These are phyloP conservation scores for Bombylius discolor DNA, from an alignment of 2,888 invertebrate genomes.

Conservation along the genomic window DNA sequence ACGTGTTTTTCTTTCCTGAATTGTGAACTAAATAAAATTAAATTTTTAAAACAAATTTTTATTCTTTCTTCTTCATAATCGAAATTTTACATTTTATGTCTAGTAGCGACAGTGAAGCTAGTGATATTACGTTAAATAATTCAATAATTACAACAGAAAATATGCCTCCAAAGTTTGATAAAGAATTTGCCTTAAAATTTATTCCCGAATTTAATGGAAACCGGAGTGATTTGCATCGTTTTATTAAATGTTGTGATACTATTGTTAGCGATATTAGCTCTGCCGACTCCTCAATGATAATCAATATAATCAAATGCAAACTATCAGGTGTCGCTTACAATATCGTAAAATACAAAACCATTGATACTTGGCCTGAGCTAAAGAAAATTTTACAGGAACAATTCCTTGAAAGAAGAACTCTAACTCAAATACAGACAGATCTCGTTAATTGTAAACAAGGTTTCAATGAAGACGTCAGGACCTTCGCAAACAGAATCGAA, in stretches of 20 bases:
- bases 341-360: background rate
- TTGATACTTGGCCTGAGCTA: background rate
- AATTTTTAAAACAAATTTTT: too few relatives aligned
- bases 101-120: too few relatives aligned
- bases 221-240: background rate
- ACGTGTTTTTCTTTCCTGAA: too few relatives aligned
- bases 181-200: constrained; percentile 1
- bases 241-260: background rate
- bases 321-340: background rate
- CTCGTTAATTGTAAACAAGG: background rate
- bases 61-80: too few relatives aligned
- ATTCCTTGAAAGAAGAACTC: constrained; percentile 1
- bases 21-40: too few relatives aligned
- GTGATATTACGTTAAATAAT: too few relatives aligned
- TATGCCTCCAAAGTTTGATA: background rate
- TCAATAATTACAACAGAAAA: too few relatives aligned
- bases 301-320: too few relatives aligned
- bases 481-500: background rate
- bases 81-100: too few relatives aligned
- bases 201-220: constrained; percentile 4
- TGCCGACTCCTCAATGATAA: background rate
- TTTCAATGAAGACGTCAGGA: background rate
- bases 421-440: constrained; percentile 1
- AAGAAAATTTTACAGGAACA: background rate
- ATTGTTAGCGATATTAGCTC: background rate